Conservation (phyloP, 2,888 invertebrate genomes). For the Anthophora plumipes region DNA sequence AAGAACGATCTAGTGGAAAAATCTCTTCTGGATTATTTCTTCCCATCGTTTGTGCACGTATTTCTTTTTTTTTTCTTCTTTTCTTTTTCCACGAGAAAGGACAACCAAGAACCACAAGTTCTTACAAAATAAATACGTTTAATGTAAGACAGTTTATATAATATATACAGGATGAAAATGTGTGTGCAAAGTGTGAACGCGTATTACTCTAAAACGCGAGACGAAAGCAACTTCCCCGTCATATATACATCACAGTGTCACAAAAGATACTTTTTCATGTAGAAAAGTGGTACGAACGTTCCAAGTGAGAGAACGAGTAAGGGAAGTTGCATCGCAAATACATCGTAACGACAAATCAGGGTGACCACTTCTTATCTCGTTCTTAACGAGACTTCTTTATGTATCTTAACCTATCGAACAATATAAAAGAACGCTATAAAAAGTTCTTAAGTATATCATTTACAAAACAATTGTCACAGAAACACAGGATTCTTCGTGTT, state of each 20-base stretch:
- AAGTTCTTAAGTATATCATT: background rate
- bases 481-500: background rate
- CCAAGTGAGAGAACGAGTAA: background rate
- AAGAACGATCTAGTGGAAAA: background rate
- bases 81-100: too few relatives aligned
- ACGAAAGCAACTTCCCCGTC: slow-evolving; percentile 25
- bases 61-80: too few relatives aligned
- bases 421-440: slow-evolving; percentile 6
- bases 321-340: background rate
- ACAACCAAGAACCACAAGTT: slow-evolving; percentile 22
- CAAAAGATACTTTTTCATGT: slow-evolving; percentile 13
- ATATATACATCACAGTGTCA: slow-evolving; percentile 31
- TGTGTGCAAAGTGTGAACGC: slow-evolving; percentile 43
- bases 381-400: background rate
- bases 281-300: background rate
- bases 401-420: background rate
- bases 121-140: slow-evolving; percentile 71
- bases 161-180: slow-evolving; percentile 62
- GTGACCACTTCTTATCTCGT: slow-evolving; percentile 21
- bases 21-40: background rate
- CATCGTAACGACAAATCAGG: slow-evolving; percentile 30
- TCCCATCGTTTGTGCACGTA: background rate
- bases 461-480: background rate
- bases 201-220: slow-evolving; percentile 40
- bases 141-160: slow-evolving; percentile 62